Evolutionary conservation across 2,113 vertebrate genomes (phyloP).

Genomic region (Thunnus thynnus): DNA sequence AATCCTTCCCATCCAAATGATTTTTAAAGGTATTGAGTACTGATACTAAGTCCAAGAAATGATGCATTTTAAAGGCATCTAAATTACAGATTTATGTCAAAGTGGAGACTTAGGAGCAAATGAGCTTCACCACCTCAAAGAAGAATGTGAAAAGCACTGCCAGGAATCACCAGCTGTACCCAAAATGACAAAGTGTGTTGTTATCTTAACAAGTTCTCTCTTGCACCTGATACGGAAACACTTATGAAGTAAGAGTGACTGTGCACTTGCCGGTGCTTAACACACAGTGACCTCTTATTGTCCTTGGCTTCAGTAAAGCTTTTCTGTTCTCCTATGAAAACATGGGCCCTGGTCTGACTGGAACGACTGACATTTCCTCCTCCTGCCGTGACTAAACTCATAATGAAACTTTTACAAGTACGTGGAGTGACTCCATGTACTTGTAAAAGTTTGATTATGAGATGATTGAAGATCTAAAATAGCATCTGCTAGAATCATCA

Average conservation of each 20-base stretch:
- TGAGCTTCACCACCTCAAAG: slow-evolving; percentile 1
- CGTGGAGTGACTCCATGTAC: neutral
- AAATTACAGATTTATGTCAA: neutral
- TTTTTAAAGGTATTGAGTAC: no score
- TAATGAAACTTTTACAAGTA: no score
- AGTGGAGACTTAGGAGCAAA: slow-evolving; percentile 3
- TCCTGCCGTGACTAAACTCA: slow-evolving; percentile 14
- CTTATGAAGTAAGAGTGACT: slow-evolving; percentile 23
- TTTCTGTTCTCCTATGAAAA: slow-evolving; percentile 52
- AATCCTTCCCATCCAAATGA: no score
- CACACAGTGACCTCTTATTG: slow-evolving; percentile 50
- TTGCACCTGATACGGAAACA: slow-evolving; percentile 44
- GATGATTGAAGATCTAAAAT: no score
- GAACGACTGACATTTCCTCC: slow-evolving; percentile 22
- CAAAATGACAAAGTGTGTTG: slow-evolving; percentile 3
- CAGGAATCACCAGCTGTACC: neutral
- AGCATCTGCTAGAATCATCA: no score
- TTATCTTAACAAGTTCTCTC: neutral
- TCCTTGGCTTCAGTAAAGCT: slow-evolving; percentile 33
- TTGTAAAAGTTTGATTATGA: no score
- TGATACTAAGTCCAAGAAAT: neutral
- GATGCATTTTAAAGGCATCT: slow-evolving; percentile 6
- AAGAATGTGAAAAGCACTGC: slow-evolving; percentile 8
- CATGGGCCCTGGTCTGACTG: neutral
- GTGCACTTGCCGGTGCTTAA: slow-evolving; percentile 42